Evolutionary conservation across 1,140 invertebrate genomes (phyloP).

Genomic region (Drosophila mauritiana): DNA sequence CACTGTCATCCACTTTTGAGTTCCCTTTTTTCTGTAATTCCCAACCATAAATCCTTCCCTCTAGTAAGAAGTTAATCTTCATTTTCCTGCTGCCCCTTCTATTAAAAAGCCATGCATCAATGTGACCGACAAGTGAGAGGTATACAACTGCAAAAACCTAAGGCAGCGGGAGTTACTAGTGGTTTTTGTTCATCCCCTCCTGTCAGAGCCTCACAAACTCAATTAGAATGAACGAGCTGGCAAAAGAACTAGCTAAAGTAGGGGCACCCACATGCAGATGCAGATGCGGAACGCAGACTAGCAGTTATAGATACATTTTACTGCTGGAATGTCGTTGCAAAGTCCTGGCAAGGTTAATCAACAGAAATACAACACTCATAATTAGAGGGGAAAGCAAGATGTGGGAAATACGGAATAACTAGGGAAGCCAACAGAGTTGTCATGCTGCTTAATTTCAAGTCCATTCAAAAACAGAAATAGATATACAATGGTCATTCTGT

Average conservation of each 20-base stretch:
- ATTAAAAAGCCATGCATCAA: constrained; percentile 79
- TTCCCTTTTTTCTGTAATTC: neutral
- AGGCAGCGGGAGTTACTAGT: constrained; percentile 21
- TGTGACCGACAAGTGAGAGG: constrained; percentile 58
- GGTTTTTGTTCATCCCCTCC: constrained; percentile 25
- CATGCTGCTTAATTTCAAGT: neutral
- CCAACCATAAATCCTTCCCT: constrained; percentile 29
- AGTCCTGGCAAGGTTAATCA: constrained; percentile 65
- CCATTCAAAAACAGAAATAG: too few relatives aligned
- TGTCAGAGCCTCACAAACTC: constrained; percentile 67
- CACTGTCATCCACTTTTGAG: constrained; percentile 29
- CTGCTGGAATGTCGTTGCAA: constrained; percentile 7
- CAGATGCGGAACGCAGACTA: constrained; percentile 19
- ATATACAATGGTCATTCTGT: too few relatives aligned
- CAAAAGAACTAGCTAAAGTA: constrained; percentile 31
- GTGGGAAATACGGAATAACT: constrained; percentile 10
- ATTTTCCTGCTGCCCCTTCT: constrained; percentile 64
- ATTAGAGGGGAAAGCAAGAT: constrained; percentile 51
- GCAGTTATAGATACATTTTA: constrained; percentile 8
- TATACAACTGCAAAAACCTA: constrained; percentile 14
- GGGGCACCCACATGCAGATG: constrained; percentile 48
- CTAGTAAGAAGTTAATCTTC: constrained; percentile 69
- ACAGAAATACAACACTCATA: constrained; percentile 56
- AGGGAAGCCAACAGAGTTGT: constrained; percentile 28
- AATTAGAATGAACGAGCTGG: constrained; percentile 73